Conservation (phyloP, 2,797 vertebrate species). For the Saxicola maurus region DNA sequence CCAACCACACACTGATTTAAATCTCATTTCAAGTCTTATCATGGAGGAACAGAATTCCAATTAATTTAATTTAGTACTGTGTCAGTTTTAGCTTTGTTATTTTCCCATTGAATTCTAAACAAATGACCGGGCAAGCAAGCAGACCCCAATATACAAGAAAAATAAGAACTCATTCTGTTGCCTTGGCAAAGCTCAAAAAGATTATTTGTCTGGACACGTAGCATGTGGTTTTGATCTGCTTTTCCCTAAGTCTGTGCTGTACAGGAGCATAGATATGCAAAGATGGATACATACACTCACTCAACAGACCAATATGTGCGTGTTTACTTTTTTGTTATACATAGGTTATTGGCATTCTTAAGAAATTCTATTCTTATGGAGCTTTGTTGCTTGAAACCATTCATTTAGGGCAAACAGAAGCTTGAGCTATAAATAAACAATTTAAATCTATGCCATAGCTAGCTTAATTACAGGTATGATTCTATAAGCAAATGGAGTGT, state of each 20-base stretch:
- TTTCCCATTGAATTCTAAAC: conserved; percentile 4
- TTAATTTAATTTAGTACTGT: conserved; percentile 2
- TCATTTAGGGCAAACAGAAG: neutral
- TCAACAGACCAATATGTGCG: neutral
- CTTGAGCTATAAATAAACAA: neutral
- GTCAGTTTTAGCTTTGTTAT: neutral
- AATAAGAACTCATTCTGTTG: neutral
- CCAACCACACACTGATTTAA: neutral
- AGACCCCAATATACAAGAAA: neutral
- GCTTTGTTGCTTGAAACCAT: neutral
- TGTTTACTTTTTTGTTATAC: neutral
- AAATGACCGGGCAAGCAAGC: neutral
- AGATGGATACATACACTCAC: neutral
- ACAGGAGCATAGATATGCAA: neutral
- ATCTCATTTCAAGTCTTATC: conserved; percentile 20
- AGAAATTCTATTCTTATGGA: neutral
- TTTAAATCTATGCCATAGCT: neutral
- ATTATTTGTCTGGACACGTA: neutral
- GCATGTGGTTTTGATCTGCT: neutral
- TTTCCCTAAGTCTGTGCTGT: neutral
- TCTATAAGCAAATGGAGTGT: neutral
- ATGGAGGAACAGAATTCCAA: conserved; percentile 3
- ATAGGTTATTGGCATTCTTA: neutral
- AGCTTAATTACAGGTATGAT: neutral
- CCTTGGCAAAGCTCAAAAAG: conserved; percentile 1